phyloP scores from a whole-genome alignment of 1,140 invertebrate species.

The Eubasilissa regina region DNA sequence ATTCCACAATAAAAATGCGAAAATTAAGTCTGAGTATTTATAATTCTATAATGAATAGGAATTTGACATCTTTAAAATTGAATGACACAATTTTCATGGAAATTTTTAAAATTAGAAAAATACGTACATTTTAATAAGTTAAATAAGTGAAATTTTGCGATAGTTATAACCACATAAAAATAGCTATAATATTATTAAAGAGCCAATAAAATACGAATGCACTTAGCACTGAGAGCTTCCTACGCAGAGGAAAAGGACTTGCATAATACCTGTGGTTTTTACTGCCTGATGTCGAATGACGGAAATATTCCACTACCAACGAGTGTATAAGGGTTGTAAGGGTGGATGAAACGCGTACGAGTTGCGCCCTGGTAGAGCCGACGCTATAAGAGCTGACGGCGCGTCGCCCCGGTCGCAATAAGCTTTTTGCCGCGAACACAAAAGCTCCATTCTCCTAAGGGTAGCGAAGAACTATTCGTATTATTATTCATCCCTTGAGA shows the following conservation, averaged over 20 bases:
- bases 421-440: constrained; percentile 44
- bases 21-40: constrained; percentile 25
- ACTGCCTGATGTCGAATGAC: neutral
- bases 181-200: neutral
- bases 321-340: constrained; percentile 29
- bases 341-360: constrained; percentile 44
- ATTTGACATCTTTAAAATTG: constrained; percentile 25
- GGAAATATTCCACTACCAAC: neutral
- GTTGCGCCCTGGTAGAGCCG: constrained; percentile 49
- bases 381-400: constrained; percentile 54
- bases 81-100: constrained; percentile 27
- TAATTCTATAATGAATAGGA: constrained; percentile 22
- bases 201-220: constrained; percentile 5
- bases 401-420: constrained; percentile 49
- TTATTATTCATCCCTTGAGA: neutral
- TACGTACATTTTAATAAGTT: constrained; percentile 17
- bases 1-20: constrained; percentile 16
- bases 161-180: neutral
- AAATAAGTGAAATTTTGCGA: neutral
- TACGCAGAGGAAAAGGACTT: constrained; percentile 22
- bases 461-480: neutral
- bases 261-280: constrained; percentile 35
- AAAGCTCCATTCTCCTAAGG: constrained; percentile 35
- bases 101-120: constrained; percentile 33
- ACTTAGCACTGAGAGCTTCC: neutral